Evolutionary conservation across 2,888 invertebrate genomes (phyloP).

Genomic region (Thumatha senex): DNA sequence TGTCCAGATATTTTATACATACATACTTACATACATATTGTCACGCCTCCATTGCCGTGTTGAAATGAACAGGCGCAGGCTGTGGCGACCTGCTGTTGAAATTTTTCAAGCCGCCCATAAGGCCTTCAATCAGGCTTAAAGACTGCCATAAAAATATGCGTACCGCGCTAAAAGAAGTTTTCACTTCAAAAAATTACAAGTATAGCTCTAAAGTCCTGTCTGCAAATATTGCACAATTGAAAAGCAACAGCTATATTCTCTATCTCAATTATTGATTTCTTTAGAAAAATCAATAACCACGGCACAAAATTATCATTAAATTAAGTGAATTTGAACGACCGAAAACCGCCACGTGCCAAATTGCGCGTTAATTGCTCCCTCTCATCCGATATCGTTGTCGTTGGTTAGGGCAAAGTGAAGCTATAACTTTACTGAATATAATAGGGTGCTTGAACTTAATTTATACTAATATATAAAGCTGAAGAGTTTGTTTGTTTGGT

Average conservation of each 20-base stretch:
- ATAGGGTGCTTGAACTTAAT: not conserved
- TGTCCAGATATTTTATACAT: too few species aligned
- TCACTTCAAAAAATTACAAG: too few species aligned
- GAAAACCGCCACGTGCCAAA: constrained; percentile 61
- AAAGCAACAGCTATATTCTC: not conserved
- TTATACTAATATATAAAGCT: not conserved
- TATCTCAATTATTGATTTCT: not conserved
- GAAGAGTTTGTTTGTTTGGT: not conserved
- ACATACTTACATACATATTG: too few species aligned
- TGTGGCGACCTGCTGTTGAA: too few species aligned
- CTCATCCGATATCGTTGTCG: constrained; percentile 51
- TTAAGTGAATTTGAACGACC: constrained; percentile 44
- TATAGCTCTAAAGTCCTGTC: too few species aligned
- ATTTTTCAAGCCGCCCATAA: too few species aligned
- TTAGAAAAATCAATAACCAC: constrained; percentile 30
- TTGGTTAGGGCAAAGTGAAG: not conserved
- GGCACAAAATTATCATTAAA: constrained; percentile 32
- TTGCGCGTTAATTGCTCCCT: constrained; percentile 59
- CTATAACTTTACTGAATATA: not conserved
- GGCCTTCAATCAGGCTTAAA: too few species aligned
- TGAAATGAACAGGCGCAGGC: too few species aligned
- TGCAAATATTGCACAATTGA: too few species aligned
- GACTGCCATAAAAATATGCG: too few species aligned
- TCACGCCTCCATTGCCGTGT: too few species aligned
- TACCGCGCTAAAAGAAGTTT: too few species aligned